phyloP scores from a whole-genome alignment of 2,888 invertebrate genomes.

The Pseudanteris insignis region DNA sequence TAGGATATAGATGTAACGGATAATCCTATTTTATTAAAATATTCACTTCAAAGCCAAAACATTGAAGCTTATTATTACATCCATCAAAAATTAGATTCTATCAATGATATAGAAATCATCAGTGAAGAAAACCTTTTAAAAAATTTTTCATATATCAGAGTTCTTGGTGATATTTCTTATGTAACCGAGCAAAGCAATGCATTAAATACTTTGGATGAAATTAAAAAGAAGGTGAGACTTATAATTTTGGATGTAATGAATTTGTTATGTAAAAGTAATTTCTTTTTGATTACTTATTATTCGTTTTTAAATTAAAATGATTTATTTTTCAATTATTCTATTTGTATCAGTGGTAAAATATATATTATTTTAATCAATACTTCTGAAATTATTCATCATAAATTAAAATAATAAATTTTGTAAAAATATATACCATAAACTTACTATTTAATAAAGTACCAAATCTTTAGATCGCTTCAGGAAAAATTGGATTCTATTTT shows the following conservation, averaged over 20 bases:
- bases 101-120: constrained; percentile 72
- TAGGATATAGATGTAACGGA: constrained; percentile 82
- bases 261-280: too few relatives aligned
- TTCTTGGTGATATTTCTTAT: constrained; percentile 74
- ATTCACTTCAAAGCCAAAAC: constrained; percentile 69
- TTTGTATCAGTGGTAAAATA: too few relatives aligned
- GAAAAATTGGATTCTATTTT: constrained; percentile 78
- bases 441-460: too few relatives aligned
- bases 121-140: constrained; percentile 73
- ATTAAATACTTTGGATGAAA: constrained; percentile 71
- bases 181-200: constrained; percentile 71
- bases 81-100: constrained; percentile 77
- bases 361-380: too few relatives aligned
- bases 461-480: constrained; percentile 75
- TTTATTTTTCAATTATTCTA: too few relatives aligned
- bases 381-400: too few relatives aligned
- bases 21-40: constrained; percentile 76
- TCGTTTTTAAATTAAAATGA: too few relatives aligned
- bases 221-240: constrained; percentile 75
- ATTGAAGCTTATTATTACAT: constrained; percentile 76
- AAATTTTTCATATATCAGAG: constrained; percentile 76
- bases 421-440: too few relatives aligned
- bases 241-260: too few relatives aligned
- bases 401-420: too few relatives aligned
- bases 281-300: too few relatives aligned